Base-by-base conservation (phyloP, 2,797 vertebrate genomes). In the Coreius guichenoti region DNA sequence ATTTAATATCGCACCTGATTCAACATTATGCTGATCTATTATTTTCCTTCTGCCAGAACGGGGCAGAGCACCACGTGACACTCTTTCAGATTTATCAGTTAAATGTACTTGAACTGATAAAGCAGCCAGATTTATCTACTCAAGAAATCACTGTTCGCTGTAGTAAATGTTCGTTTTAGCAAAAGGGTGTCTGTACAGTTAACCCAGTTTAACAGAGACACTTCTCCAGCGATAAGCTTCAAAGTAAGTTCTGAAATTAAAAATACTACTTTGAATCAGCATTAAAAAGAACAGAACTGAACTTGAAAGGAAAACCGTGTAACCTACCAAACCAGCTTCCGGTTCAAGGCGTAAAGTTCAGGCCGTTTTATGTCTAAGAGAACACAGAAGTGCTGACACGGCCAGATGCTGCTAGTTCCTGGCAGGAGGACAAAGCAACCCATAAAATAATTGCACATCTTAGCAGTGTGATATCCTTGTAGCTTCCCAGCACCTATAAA, bases 381-480 rank as follows among this genome's bases (percentile, higher is more conserved):
- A 49, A 14, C 69, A 78, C 72, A 88, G 88, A 93, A 91, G 72
- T 89, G 90, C 91, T 92, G 90, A 78, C 86, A 63, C 80, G 82
- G 86, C 85, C 63, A 90, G 89, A 91, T 39, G 31, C 16, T 76
- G 90, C 75, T 89, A 80, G 74, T 87, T 82, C 88, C 84, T 83
- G 87, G 90, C 90, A 90, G 86, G 86, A 51, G 84, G 39, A 91
- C 86, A 90, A 89, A 92, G 82, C 82, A 89, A 90, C 89, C 88
- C 86, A 91, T 92, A 90, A 93, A 92, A 91, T 72, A 82, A 88
- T 89, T 85, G 88, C 82, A 82, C 83, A 86, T 87, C 86, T 88
- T 86, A 83, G 82, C 77, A 84, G 80, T 85, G 72, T 80, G 73
- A 90, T 88, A 88, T 87, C 86, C 74, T 84, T 91, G 54, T 89